A percentile compares a stretch with the other conserved stretches of the same genome.
Evolutionary conservation across 2,888 invertebrate genomes (phyloP).

Genomic region (Eilema caniola): DNA sequence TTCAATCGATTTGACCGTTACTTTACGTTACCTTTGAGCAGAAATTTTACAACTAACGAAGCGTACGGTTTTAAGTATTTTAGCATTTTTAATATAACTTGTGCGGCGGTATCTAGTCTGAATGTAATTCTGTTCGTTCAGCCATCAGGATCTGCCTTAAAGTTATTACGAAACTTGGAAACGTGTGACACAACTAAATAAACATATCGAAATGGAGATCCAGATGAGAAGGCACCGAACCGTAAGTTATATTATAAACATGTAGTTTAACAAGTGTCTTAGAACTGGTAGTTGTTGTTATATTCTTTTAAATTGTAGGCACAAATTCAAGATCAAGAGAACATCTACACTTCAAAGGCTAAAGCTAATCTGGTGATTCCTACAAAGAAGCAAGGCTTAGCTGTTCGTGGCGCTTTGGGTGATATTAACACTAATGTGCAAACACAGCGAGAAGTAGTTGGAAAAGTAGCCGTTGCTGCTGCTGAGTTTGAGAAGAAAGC

Average conservation of each 20-base stretch:
- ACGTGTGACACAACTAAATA: slow-evolving; percentile 14
- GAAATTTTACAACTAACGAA: slow-evolving; percentile 4
- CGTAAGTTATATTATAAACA: slow-evolving; percentile 58
- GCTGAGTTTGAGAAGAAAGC: slow-evolving; percentile 79
- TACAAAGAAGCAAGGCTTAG: slow-evolving; percentile 67
- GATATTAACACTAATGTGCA: slow-evolving; percentile 78
- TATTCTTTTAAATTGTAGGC: slow-evolving; percentile 47
- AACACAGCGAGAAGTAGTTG: slow-evolving; percentile 65
- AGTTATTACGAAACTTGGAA: slow-evolving; percentile 12
- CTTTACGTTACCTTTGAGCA: slow-evolving; percentile 25
- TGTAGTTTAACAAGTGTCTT: neutral
- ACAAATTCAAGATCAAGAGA: slow-evolving; percentile 78
- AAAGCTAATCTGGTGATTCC: slow-evolving; percentile 65
- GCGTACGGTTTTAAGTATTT: slow-evolving; percentile 15
- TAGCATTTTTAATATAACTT: neutral
- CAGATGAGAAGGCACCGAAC: slow-evolving; percentile 69
- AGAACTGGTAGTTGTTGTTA: neutral
- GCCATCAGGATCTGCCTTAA: slow-evolving; percentile 26
- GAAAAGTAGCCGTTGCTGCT: slow-evolving; percentile 71
- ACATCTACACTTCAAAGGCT: slow-evolving; percentile 67
- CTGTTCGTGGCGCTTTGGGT: slow-evolving; percentile 75
- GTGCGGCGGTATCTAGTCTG: slow-evolving; percentile 18
- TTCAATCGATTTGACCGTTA: slow-evolving; percentile 40
- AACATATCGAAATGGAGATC: slow-evolving; percentile 64
- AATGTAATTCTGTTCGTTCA: slow-evolving; percentile 27